Evolutionary conservation across 37 sponge, comb jelly and placozoan genomes (phyloP).

Genomic region (Geodia barretti): DNA sequence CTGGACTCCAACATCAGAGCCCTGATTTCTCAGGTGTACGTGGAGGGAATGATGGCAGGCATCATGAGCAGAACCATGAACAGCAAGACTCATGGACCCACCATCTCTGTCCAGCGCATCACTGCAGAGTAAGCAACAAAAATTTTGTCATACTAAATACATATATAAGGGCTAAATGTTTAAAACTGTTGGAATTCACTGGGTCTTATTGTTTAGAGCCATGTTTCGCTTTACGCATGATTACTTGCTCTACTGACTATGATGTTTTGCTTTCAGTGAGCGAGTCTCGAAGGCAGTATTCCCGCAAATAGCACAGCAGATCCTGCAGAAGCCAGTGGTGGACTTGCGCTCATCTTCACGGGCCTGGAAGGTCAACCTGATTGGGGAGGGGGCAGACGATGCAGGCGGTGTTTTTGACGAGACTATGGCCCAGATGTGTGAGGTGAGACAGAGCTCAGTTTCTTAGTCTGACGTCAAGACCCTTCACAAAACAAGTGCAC

Average conservation of each 20-base stretch:
- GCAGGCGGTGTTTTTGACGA: slow-evolving; percentile 98
- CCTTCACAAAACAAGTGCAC: too few species aligned
- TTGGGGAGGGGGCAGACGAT: slow-evolving; percentile 93
- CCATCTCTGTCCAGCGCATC: slow-evolving; percentile 69
- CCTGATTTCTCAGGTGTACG: slow-evolving; percentile 18
- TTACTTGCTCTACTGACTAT: not conserved
- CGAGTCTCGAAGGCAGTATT: slow-evolving; percentile 45
- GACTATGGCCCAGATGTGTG: slow-evolving; percentile 82
- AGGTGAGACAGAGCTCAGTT: too few species aligned
- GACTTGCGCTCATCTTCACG: slow-evolving; percentile 70
- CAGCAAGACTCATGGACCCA: slow-evolving; percentile 67
- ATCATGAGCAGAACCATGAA: slow-evolving; percentile 66
- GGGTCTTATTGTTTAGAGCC: too few species aligned
- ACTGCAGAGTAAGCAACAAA: slow-evolving; percentile 36
- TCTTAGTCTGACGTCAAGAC: too few species aligned
- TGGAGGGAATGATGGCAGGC: slow-evolving; percentile 36
- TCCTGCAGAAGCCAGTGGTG: slow-evolving; percentile 42
- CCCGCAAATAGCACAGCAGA: slow-evolving; percentile 74
- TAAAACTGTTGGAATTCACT: too few species aligned
- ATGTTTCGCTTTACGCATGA: not conserved
- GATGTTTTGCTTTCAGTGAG: slow-evolving; percentile 3
- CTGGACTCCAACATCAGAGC: slow-evolving; percentile 22
- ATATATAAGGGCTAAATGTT: too few species aligned
- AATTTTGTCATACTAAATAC: too few species aligned
- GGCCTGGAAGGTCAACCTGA: slow-evolving; percentile 90